Evolutionary conservation across 2,113 vertebrate species (phyloP).

Genomic region (Chamaetylas fuelleborni): DNA sequence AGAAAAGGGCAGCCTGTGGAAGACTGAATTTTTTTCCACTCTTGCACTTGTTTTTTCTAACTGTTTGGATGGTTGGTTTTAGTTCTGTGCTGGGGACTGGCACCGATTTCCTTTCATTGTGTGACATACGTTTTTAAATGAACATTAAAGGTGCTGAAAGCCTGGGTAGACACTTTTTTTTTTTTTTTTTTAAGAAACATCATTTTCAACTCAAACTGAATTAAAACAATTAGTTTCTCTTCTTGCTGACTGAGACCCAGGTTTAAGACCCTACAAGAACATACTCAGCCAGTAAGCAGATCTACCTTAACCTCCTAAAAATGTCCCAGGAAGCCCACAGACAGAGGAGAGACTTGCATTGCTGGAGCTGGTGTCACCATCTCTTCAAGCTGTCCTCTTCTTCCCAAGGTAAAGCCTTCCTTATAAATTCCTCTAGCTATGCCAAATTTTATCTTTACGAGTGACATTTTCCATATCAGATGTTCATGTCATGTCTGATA

Average conservation of each 20-base stretch:
- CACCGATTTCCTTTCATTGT: neutral
- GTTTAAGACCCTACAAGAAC: neutral
- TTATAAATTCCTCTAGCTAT: neutral
- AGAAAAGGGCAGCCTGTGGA: neutral
- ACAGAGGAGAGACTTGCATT: neutral
- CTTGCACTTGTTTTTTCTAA: neutral
- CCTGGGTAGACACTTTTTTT: neutral
- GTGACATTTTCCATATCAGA: neutral
- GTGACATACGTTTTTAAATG: neutral
- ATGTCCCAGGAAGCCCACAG: neutral
- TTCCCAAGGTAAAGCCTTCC: neutral
- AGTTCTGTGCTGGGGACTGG: neutral
- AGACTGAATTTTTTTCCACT: neutral
- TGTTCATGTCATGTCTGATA: neutral
- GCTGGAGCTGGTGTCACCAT: neutral
- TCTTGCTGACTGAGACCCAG: neutral
- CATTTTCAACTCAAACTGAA: neutral
- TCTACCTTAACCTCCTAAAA: neutral
- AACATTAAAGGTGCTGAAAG: constrained; percentile 20
- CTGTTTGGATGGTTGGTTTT: neutral
- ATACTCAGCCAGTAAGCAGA: neutral
- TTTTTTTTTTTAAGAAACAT: neutral
- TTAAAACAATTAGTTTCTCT: neutral
- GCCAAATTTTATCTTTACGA: neutral
- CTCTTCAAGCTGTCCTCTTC: neutral